Evolutionary conservation across 2,888 invertebrate genomes (phyloP).

Genomic region (Drosophila cracens): DNA sequence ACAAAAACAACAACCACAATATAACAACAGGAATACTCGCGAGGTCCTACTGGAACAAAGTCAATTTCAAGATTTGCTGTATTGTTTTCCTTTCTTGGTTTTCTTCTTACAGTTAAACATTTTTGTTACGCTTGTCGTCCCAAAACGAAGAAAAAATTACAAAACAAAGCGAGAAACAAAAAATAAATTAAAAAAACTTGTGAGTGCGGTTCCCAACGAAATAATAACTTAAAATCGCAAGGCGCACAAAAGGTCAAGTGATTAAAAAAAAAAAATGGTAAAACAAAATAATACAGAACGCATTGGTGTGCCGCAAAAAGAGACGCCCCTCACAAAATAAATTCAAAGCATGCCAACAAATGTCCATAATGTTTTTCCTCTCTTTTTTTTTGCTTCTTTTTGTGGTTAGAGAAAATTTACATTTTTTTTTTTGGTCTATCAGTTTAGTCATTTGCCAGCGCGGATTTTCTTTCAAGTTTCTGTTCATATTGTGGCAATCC

Average conservation of each 20-base stretch:
- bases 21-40: conserved; percentile 30
- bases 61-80: conserved; percentile 66
- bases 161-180: conserved; percentile 47
- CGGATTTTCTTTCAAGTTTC: conserved; percentile 48
- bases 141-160: conserved; percentile 28
- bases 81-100: conserved; percentile 15
- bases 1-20: conserved; percentile 32
- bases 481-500: conserved; percentile 19
- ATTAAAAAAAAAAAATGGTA: conserved; percentile 41
- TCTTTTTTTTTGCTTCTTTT: conserved; percentile 1
- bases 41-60: conserved; percentile 47
- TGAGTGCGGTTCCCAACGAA: conserved; percentile 65
- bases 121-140: conserved; percentile 60
- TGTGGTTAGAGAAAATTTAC: conserved; percentile 33
- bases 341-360: conserved; percentile 36
- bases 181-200: conserved; percentile 43
- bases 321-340: conserved; percentile 19
- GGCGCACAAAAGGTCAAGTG: conserved; percentile 70
- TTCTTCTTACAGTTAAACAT: conserved; percentile 69
- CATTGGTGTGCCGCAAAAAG: conserved; percentile 16
- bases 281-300: conserved; percentile 5
- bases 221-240: conserved; percentile 73
- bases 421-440: conserved; percentile 39
- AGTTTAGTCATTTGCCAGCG: conserved; percentile 37
- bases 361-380: conserved; percentile 30